A percentile compares a stretch with the other conserved stretches of the same genome.
Conservation (phyloP, 2,113 vertebrate genomes). For the Chloropsis cyanopogon region DNA sequence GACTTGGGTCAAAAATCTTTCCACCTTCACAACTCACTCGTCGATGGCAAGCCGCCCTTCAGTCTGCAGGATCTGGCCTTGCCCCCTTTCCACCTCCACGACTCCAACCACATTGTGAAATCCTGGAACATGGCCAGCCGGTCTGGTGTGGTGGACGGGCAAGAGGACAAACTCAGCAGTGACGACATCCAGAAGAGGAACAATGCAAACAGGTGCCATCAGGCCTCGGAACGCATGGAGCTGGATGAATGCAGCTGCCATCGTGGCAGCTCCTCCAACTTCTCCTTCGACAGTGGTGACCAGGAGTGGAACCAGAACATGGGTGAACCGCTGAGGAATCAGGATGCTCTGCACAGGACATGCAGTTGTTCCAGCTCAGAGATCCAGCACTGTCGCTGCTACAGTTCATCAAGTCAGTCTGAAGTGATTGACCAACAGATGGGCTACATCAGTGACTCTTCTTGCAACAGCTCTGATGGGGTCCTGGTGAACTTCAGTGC, state of each 20-base stretch:
- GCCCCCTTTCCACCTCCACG: conserved; percentile 78
- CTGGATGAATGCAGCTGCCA: conserved; percentile 77
- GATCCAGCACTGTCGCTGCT: conserved; percentile 79
- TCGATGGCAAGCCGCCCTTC: conserved; percentile 73
- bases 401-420: conserved; percentile 78
- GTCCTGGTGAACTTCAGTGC: conserved; percentile 95
- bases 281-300: conserved; percentile 85
- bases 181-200: conserved; percentile 46
- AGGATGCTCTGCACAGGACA: conserved; percentile 59
- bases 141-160: conserved; percentile 70
- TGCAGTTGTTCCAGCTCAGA: conserved; percentile 76
- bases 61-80: conserved; percentile 79
- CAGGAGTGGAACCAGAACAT: conserved; percentile 88
- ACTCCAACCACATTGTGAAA: conserved; percentile 62
- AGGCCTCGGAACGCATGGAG: conserved; percentile 69
- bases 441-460: conserved; percentile 90
- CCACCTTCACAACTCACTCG: conserved; percentile 81
- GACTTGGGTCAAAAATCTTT: conserved; percentile 79
- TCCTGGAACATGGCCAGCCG: conserved; percentile 70
- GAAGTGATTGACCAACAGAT: conserved; percentile 83
- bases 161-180: conserved; percentile 70
- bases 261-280: conserved; percentile 73
- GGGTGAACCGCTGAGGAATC: conserved; percentile 71
- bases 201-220: conserved; percentile 15
- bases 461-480: conserved; percentile 93